Conservation (phyloP, 2,113 vertebrate species). For the Oreocharis arfaki region DNA sequence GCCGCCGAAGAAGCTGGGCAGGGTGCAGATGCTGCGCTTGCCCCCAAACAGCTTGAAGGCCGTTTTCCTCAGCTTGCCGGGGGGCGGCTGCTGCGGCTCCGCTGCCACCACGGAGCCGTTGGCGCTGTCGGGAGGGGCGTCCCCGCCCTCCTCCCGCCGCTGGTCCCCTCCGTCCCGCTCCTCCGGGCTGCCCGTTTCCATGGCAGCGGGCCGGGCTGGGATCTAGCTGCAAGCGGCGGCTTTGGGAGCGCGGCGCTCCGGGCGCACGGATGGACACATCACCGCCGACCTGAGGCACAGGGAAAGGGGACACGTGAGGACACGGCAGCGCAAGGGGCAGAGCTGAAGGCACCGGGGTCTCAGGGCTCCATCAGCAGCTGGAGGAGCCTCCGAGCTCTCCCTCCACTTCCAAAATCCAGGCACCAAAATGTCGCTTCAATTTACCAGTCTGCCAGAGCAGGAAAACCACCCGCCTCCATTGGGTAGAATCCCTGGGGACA, state of each 20-base stretch:
- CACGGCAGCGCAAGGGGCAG: background rate
- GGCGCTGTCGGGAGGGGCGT: conserved; percentile 29
- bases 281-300: conserved; percentile 33
- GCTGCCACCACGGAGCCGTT: conserved; percentile 10
- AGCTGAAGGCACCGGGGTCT: background rate
- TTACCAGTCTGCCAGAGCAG: too few relatives aligned
- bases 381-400: background rate
- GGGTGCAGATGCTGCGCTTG: conserved; percentile 88
- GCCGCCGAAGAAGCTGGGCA: conserved; percentile 91
- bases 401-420: background rate
- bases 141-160: conserved; percentile 17
- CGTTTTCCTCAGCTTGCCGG: conserved; percentile 87
- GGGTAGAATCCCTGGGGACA: background rate
- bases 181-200: conserved; percentile 75
- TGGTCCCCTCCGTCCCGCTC: conserved; percentile 27
- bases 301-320: conserved; percentile 1
- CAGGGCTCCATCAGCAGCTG: background rate
- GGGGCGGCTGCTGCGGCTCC: conserved; percentile 21
- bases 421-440: fast-evolving
- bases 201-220: conserved; percentile 35
- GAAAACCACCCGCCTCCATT: fast-evolving
- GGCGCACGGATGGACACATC: background rate
- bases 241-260: background rate
- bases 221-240: background rate
- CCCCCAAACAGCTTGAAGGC: conserved; percentile 92